Percentiles rank a stretch among this genome's conserved stretches.
Evolutionary conservation across 2,797 vertebrate species (phyloP).

Genomic region (Myotis planiceps): DNA sequence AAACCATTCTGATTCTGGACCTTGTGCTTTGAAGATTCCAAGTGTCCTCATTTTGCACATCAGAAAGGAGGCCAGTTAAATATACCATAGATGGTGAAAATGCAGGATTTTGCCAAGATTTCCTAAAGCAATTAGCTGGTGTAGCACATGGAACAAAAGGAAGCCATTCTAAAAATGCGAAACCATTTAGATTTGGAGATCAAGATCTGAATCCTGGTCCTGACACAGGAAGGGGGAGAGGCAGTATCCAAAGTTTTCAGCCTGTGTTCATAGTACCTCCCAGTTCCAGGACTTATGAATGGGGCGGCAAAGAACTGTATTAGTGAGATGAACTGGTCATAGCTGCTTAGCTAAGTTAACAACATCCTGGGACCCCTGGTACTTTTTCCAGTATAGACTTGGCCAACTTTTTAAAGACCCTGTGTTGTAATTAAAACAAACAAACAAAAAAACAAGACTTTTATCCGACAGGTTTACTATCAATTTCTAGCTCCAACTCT

Average conservation of each 20-base stretch:
- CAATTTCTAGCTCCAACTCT: neutral
- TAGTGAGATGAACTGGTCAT: neutral
- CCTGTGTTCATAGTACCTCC: neutral
- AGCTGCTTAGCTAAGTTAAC: neutral
- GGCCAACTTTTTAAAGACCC: neutral
- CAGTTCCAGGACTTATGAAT: neutral
- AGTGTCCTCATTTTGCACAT: slow-evolving; percentile 11
- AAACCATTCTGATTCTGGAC: slow-evolving; percentile 39
- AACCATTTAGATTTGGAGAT: slow-evolving; percentile 27
- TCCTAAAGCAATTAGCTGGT: slow-evolving; percentile 41
- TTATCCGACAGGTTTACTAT: neutral
- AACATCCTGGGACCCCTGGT: neutral
- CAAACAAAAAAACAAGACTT: neutral
- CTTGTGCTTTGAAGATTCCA: neutral
- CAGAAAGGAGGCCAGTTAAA: neutral
- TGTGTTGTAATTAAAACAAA: neutral
- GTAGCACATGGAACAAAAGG: neutral
- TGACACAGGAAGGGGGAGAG: neutral
- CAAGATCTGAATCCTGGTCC: neutral
- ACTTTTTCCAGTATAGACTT: neutral
- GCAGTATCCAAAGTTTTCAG: neutral
- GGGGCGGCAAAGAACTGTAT: neutral
- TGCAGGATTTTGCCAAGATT: slow-evolving; percentile 32
- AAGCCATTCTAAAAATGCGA: slow-evolving; percentile 11
- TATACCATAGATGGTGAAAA: neutral